Conservation (phyloP, 23 tunicate species). For the Phallusia fumigata region DNA sequence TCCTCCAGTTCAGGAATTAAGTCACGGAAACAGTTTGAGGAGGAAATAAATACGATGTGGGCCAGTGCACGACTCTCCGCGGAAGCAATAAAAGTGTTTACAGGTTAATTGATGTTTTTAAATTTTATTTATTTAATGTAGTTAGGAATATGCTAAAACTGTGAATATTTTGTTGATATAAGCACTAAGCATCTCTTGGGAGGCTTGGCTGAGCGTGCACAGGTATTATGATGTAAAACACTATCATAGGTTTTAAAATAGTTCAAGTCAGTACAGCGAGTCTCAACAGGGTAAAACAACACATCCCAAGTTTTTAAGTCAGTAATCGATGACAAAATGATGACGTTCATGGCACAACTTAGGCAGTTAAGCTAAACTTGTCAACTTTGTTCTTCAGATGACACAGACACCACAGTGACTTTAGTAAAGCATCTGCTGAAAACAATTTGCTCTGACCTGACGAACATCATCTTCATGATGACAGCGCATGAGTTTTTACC, state of each 20-base stretch:
- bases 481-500: conserved; percentile 44
- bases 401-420: neutral
- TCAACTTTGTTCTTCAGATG: conserved; percentile 12
- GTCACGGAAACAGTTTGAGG: conserved; percentile 51
- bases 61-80: conserved; percentile 35
- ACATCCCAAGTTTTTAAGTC: too few species aligned
- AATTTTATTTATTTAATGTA: neutral
- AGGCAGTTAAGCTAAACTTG: neutral
- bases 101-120: conserved; percentile 12
- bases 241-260: too few species aligned
- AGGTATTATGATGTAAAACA: too few species aligned
- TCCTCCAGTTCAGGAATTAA: neutral
- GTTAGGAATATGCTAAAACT: too few species aligned
- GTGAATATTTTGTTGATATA: too few species aligned
- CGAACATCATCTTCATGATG: conserved; percentile 46
- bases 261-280: too few species aligned
- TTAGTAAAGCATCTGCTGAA: conserved; percentile 57
- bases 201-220: too few species aligned
- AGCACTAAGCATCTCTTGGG: too few species aligned
- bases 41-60: conserved; percentile 67
- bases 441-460: conserved; percentile 42
- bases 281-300: too few species aligned
- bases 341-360: too few species aligned
- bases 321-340: too few species aligned
- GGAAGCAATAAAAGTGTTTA: conserved; percentile 39